Evolutionary conservation across 2,888 invertebrate genomes (phyloP).

Genomic region (Amiota mariae): DNA sequence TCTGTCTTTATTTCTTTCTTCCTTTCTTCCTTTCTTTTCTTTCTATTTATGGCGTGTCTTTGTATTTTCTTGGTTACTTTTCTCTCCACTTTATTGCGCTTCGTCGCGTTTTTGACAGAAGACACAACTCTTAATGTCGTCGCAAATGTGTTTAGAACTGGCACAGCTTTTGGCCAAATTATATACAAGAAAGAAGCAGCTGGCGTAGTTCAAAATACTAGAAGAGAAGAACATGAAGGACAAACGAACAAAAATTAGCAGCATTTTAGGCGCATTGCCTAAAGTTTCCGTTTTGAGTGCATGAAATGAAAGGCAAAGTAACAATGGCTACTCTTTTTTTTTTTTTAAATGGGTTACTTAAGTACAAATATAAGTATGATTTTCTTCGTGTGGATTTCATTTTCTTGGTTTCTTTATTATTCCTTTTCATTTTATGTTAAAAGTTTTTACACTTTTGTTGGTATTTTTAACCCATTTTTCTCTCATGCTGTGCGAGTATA

Average conservation of each 20-base stretch:
- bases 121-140: background rate
- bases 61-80: background rate
- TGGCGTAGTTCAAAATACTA: background rate
- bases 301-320: background rate
- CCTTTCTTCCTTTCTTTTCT: too few relatives aligned
- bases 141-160: background rate
- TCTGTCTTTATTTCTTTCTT: background rate
- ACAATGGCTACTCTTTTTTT: conserved; percentile 1
- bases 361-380: conserved; percentile 31
- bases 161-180: conserved; percentile 26
- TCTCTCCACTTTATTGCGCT: background rate
- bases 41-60: background rate
- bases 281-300: background rate
- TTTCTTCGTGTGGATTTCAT: conserved; percentile 22
- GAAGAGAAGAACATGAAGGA: background rate
- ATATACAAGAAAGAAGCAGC: background rate
- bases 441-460: background rate
- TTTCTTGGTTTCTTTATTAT: background rate
- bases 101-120: background rate
- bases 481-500: background rate
- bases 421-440: background rate
- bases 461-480: background rate
- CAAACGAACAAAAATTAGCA: conserved; percentile 19
- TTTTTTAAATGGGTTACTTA: conserved; percentile 33
- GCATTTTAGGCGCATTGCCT: conserved; percentile 15